Conservation (phyloP, 2,113 vertebrate species). For the Rhinichthys klamathensis region DNA sequence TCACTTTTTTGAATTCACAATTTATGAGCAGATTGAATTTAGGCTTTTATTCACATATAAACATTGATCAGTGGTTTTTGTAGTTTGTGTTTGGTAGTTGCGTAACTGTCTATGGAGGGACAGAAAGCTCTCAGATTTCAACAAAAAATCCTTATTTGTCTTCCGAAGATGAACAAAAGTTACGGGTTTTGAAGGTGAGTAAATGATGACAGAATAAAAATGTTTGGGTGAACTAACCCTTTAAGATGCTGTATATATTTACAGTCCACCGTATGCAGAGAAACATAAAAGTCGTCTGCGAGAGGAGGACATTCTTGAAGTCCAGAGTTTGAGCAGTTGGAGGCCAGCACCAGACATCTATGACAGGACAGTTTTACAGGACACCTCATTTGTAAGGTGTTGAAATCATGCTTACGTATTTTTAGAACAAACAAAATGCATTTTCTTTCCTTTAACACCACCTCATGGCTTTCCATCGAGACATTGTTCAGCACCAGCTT, state of each 20-base stretch:
- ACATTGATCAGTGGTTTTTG: too few species aligned
- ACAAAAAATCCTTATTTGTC: too few species aligned
- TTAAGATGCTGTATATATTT: neutral
- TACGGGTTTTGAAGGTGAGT: too few species aligned
- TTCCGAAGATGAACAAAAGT: too few species aligned
- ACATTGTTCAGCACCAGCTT: neutral
- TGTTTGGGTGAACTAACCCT: too few species aligned
- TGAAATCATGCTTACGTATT: neutral
- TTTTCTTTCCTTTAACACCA: neutral
- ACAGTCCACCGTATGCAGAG: constrained; percentile 35
- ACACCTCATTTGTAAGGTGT: neutral
- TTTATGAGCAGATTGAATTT: too few species aligned
- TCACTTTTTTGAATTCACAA: too few species aligned
- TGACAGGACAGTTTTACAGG: constrained; percentile 9
- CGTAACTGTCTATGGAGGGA: too few species aligned
- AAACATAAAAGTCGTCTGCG: constrained; percentile 38
- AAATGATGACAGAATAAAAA: too few species aligned
- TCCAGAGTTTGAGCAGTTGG: constrained; percentile 51
- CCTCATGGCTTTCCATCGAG: neutral
- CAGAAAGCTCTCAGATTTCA: too few species aligned
- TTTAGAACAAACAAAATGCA: neutral
- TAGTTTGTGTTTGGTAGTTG: too few species aligned
- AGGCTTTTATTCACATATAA: too few species aligned
- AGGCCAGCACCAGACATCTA: constrained; percentile 47
- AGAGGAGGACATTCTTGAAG: constrained; percentile 52